Conservation (phyloP, 2,113 vertebrate genomes). For the Hiodon alosoides region DNA sequence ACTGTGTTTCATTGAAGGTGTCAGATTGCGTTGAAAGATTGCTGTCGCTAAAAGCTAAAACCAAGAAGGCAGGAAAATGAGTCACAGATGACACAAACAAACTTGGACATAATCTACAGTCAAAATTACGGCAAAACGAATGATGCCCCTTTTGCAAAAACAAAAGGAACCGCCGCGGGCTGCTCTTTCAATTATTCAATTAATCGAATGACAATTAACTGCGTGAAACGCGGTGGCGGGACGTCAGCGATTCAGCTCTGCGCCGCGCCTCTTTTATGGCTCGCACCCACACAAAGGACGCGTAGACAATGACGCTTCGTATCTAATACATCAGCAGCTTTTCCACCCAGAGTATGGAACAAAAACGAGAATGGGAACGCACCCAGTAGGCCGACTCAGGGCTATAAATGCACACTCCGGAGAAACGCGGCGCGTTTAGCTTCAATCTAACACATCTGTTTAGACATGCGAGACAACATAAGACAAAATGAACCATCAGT, state of each 20-base stretch:
- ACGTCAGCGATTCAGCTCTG: background rate
- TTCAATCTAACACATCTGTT: background rate
- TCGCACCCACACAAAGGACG: background rate
- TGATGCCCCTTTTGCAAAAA: conserved; percentile 38
- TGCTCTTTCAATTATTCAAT: conserved; percentile 38
- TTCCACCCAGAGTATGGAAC: too few species aligned
- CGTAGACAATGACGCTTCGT: too few species aligned
- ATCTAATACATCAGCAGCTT: too few species aligned
- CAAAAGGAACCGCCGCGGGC: conserved; percentile 36
- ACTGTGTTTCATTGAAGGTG: too few species aligned
- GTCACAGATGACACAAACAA: too few species aligned
- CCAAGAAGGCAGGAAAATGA: too few species aligned
- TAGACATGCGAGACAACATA: background rate
- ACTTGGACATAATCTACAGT: background rate
- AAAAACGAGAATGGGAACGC: too few species aligned
- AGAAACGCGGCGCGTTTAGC: background rate
- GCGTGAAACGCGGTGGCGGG: conserved; percentile 29
- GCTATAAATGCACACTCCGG: background rate
- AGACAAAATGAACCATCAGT: conserved; percentile 4
- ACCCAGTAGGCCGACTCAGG: too few species aligned
- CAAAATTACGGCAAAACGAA: conserved; percentile 35
- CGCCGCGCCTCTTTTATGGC: background rate
- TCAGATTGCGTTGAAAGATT: too few species aligned
- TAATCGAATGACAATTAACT: conserved; percentile 52
- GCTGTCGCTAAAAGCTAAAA: too few species aligned